These are phyloP conservation scores for Sepiola atlantica DNA, from an alignment of 2,888 invertebrate genomes.

Conservation along the genomic window DNA sequence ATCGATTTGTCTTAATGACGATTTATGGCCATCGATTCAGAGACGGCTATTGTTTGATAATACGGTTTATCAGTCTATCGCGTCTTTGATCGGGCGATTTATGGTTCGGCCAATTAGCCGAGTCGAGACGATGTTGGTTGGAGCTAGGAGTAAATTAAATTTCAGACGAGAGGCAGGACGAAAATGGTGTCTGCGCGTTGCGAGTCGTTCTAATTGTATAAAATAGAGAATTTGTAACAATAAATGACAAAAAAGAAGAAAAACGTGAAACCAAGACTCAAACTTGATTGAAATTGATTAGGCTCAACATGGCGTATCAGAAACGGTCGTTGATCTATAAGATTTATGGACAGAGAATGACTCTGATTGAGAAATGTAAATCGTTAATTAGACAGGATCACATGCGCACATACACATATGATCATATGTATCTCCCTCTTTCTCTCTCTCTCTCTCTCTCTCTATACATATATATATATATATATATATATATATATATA, in stretches of 20 bases:
- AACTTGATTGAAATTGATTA: background rate
- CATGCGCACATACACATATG: background rate
- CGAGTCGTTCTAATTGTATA: background rate
- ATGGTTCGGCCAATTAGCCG: background rate
- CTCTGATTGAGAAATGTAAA: background rate
- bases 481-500: background rate
- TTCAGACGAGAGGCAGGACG: background rate
- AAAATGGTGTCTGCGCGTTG: background rate
- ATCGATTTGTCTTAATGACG: slow-evolving; percentile 6
- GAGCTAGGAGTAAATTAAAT: background rate
- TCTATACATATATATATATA: background rate
- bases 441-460: no score
- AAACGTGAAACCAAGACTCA: background rate
- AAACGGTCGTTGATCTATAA: background rate
- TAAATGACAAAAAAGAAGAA: background rate
- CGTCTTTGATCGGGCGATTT: background rate
- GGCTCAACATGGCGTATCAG: background rate
- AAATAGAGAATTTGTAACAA: background rate
- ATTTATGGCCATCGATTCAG: background rate
- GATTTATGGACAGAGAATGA: background rate
- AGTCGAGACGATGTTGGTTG: background rate
- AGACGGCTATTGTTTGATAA: background rate
- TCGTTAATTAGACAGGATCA: background rate
- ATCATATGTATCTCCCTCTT: no score
- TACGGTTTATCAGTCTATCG: background rate